These are phyloP conservation scores for Otocyon megalotis DNA, from an alignment of 2,113 vertebrate genomes.

Conservation along the genomic window DNA sequence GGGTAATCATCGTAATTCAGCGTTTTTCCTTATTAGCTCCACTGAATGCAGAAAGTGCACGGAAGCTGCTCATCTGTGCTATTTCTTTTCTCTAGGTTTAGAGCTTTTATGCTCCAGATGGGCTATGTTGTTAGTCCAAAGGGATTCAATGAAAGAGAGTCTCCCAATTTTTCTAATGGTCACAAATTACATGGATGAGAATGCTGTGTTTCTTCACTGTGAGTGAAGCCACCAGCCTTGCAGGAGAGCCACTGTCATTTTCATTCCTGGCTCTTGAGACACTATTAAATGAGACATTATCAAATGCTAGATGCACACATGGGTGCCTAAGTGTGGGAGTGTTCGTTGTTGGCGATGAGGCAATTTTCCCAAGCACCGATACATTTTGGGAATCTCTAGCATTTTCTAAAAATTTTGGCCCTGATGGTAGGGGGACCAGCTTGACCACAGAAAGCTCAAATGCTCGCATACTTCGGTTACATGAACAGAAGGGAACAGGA, in stretches of 20 bases:
- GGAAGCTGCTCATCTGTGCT: neutral
- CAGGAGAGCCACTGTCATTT: neutral
- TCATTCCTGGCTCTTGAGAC: neutral
- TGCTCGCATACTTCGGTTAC: neutral
- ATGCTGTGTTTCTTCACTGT: neutral
- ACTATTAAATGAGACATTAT: neutral
- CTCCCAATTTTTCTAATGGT: slow-evolving; percentile 64
- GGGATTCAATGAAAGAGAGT: neutral
- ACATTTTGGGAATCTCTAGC: slow-evolving; percentile 41
- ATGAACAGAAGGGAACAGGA: neutral
- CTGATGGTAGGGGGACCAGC: neutral
- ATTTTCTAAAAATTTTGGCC: slow-evolving; percentile 42
- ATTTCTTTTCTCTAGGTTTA: slow-evolving; percentile 40
- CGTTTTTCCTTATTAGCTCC: slow-evolving; percentile 63
- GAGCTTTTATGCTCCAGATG: slow-evolving; percentile 56
- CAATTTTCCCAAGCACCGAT: neutral
- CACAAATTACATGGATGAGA: neutral
- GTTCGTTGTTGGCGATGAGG: neutral
- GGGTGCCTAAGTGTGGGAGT: neutral
- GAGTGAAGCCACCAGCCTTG: neutral
- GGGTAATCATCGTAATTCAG: slow-evolving; percentile 66
- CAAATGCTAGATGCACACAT: neutral
- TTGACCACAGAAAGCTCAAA: neutral
- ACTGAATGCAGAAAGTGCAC: slow-evolving; percentile 46
- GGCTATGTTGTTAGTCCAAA: slow-evolving; percentile 47